Evolutionary conservation across 2,888 invertebrate genomes (phyloP).

Genomic region (Dermolepida albohirtum): DNA sequence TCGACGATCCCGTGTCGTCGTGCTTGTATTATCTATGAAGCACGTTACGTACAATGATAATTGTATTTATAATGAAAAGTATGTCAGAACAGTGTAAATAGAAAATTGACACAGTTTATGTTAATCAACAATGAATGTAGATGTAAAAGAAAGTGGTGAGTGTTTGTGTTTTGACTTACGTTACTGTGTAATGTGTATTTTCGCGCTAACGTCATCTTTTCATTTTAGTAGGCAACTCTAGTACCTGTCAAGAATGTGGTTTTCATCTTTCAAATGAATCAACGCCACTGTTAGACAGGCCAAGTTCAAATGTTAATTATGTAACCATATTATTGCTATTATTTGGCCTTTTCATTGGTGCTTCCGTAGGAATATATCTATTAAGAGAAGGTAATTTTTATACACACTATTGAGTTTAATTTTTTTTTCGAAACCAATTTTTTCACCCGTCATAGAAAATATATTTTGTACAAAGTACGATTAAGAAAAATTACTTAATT

Average conservation of each 20-base stretch:
- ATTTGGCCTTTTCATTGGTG: constrained; percentile 39
- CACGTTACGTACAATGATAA: constrained; percentile 3
- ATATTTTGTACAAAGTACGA: too few species aligned
- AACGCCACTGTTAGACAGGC: constrained; percentile 9
- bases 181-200: neutral
- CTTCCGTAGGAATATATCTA: constrained; percentile 42
- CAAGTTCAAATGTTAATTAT: constrained; percentile 23
- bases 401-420: too few species aligned
- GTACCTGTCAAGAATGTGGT: constrained; percentile 30
- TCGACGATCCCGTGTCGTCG: neutral
- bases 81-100: constrained; percentile 11
- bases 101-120: neutral
- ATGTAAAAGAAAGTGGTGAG: constrained; percentile 26
- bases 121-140: constrained; percentile 17
- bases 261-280: constrained; percentile 10
- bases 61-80: constrained; percentile 5
- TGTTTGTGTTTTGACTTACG: neutral
- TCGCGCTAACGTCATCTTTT: neutral
- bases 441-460: too few species aligned
- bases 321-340: constrained; percentile 40
- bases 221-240: constrained; percentile 3
- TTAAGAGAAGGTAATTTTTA: constrained; percentile 41
- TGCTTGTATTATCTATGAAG: neutral
- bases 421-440: too few species aligned
- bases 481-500: too few species aligned